A percentile compares a stretch with the other conserved stretches of the same genome.
Conservation (phyloP, 64 coral and sea anemone genomes). For the Stylophora pistillata region DNA sequence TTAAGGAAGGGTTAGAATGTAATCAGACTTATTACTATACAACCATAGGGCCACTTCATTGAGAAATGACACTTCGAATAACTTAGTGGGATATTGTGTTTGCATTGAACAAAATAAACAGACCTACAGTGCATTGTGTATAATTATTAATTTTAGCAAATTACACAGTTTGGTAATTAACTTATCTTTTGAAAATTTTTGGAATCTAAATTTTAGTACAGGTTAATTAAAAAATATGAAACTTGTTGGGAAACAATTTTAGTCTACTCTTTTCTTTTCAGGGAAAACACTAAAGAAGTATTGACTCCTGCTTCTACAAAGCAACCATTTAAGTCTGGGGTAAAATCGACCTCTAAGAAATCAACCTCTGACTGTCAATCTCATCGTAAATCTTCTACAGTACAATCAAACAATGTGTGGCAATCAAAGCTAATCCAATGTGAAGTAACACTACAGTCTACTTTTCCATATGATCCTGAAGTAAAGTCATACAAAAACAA, state of each 20-base stretch:
- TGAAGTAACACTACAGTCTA: neutral
- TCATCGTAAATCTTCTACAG: neutral
- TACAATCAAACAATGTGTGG: neutral
- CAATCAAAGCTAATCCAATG: neutral
- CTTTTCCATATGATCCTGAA: neutral
- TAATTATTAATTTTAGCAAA: too few species aligned
- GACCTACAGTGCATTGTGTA: too few species aligned
- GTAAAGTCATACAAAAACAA: constrained; percentile 1
- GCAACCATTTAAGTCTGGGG: neutral
- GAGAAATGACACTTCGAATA: too few species aligned
- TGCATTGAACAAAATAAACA: too few species aligned
- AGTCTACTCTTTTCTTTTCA: neutral
- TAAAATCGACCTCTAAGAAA: constrained; percentile 17
- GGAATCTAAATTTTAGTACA: too few species aligned
- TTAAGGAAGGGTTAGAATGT: too few species aligned
- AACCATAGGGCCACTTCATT: too few species aligned
- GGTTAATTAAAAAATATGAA: neutral
- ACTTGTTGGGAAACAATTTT: neutral
- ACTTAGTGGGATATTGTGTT: too few species aligned
- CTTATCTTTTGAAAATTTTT: too few species aligned
- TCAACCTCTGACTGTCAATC: neutral
- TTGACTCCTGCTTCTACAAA: constrained; percentile 12
- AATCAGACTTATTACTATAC: too few species aligned
- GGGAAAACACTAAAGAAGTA: neutral
- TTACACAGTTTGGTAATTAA: too few species aligned